A percentile compares a stretch with the other conserved stretches of the same genome.
Conservation (phyloP, 2,888 invertebrate species). For the Hirtodrosophila histrioides region DNA sequence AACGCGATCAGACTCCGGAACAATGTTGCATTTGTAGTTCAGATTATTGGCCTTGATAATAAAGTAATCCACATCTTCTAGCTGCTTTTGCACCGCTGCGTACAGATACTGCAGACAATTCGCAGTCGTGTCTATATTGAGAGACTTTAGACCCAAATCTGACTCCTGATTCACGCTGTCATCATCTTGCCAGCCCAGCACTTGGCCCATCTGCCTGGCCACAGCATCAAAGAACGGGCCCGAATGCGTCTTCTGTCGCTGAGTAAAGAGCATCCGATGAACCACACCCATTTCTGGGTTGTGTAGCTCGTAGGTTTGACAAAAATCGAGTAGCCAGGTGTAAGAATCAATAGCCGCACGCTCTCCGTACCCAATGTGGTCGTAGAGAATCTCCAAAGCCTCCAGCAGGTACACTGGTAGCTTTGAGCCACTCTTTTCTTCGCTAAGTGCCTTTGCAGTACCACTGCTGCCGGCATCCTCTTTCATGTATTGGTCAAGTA, state of each 20-base stretch:
- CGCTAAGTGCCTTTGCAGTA: constrained; percentile 50
- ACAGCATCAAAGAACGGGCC: constrained; percentile 82
- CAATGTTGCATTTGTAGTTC: constrained; percentile 84
- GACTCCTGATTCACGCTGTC: constrained; percentile 32
- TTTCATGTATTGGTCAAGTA: constrained; percentile 76
- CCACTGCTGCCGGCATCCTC: constrained; percentile 49
- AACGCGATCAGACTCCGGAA: constrained; percentile 84
- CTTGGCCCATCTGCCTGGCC: constrained; percentile 75
- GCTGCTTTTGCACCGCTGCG: constrained; percentile 79
- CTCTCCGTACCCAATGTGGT: constrained; percentile 77
- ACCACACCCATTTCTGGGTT: constrained; percentile 75
- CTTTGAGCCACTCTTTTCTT: constrained; percentile 60
- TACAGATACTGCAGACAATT: constrained; percentile 76
- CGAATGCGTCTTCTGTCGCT: constrained; percentile 82
- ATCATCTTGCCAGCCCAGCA: constrained; percentile 73
- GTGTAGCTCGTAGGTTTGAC: constrained; percentile 73
- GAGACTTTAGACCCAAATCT: constrained; percentile 75
- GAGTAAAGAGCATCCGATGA: constrained; percentile 82
- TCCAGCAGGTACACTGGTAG: constrained; percentile 75
- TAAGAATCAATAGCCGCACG: constrained; percentile 80
- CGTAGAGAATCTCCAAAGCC: constrained; percentile 82
- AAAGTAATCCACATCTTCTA: constrained; percentile 83
- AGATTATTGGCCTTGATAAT: constrained; percentile 84
- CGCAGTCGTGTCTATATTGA: constrained; percentile 73
- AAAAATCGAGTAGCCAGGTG: constrained; percentile 82